phyloP scores from a whole-genome alignment of 2,888 invertebrate species.

The Ormia ochracea region DNA sequence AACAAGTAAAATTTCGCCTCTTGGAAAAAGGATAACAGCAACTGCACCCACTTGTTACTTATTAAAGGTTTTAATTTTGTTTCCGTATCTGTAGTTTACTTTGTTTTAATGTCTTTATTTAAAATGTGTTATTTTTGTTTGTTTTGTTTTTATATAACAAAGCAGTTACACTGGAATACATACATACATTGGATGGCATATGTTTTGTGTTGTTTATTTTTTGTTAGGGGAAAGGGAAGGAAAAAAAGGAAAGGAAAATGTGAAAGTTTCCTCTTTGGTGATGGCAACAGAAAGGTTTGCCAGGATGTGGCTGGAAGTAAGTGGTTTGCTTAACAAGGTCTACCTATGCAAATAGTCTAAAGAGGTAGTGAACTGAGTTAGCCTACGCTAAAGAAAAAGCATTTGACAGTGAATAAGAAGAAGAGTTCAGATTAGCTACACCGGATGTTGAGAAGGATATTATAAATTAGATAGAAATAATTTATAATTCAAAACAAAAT shows the following conservation, averaged over 20 bases:
- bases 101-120: constrained; percentile 32
- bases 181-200: no score
- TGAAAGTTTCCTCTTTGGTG: constrained; percentile 22
- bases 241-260: no score
- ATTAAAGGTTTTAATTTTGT: constrained; percentile 21
- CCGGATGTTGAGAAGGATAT: no score
- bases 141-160: neutral
- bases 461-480: no score
- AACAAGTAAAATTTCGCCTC: neutral
- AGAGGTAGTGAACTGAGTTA: neutral
- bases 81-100: neutral
- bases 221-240: neutral
- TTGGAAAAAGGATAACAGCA: neutral
- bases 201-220: neutral
- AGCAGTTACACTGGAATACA: neutral
- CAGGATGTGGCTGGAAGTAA: constrained; percentile 26
- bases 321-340: constrained; percentile 29
- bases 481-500: no score
- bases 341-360: constrained; percentile 2
- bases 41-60: constrained; percentile 34
- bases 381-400: neutral
- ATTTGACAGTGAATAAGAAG: no score
- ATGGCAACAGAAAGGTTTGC: neutral
- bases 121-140: no score
- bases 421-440: no score